Evolutionary conservation across 1,140 invertebrate genomes (phyloP).

Genomic region (Venturia canescens): DNA sequence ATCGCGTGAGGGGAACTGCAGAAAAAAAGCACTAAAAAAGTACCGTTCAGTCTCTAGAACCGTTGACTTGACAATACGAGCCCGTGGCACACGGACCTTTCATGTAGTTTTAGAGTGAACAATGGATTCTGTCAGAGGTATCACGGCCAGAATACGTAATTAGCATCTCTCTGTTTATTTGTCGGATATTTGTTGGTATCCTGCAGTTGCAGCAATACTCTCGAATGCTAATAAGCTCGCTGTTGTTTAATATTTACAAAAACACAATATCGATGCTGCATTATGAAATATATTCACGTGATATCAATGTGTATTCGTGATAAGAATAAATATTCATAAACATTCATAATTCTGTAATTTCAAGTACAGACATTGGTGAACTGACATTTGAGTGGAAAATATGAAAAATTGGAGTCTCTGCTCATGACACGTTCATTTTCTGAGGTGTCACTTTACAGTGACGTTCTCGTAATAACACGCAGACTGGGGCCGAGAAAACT

Average conservation of each 20-base stretch:
- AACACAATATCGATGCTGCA: neutral
- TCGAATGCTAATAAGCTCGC: neutral
- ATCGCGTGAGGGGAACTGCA: neutral
- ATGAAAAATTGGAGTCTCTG: too few relatives aligned
- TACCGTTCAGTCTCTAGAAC: neutral
- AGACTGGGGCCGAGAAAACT: too few relatives aligned
- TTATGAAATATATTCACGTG: too few relatives aligned
- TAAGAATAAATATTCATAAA: too few relatives aligned
- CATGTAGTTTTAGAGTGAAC: neutral
- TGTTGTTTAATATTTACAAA: neutral
- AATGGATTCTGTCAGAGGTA: neutral
- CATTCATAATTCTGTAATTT: too few relatives aligned
- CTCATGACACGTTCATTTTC: too few relatives aligned
- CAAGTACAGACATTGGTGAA: too few relatives aligned
- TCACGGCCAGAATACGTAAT: slow-evolving; percentile 4
- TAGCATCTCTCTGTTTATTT: slow-evolving; percentile 12
- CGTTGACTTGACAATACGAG: slow-evolving; percentile 1
- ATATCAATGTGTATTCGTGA: too few relatives aligned
- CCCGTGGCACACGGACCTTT: slow-evolving; percentile 13
- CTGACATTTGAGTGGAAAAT: too few relatives aligned
- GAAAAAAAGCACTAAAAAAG: slow-evolving; percentile 1
- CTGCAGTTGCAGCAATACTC: slow-evolving; percentile 4
- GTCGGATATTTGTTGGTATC: neutral
- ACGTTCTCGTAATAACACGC: too few relatives aligned
- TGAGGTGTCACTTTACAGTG: too few relatives aligned